Evolutionary conservation across 2,797 vertebrate species (phyloP), one percentile per base, ranked within the genome.

Genomic region (Esox masquinongy): DNA sequence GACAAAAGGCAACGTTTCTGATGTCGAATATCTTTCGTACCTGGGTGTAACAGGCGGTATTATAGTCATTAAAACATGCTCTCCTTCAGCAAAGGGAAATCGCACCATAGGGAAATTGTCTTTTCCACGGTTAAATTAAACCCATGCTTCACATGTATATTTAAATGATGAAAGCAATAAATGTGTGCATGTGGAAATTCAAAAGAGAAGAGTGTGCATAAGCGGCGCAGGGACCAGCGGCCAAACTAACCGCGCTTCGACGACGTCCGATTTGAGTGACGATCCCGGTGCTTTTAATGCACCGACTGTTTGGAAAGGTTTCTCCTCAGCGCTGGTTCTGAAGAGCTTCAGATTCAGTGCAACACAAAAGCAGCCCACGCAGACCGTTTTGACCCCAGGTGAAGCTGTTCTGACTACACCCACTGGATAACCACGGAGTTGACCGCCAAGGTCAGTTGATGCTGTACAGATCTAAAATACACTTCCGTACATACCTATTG

Each of bases 61-160:
- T 90, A 94, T 81, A 90, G 83, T 80, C 84, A 94, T 93, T 93
- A 87, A 87, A 87, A 89, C 88, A 63, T 73, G 66, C 87, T 82
- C 89, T 76, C 89, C 83, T 90, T 88, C 86, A 88, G 88, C 87
- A 92, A 83, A 87, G 87, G 82, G 82, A 92, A 90, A 93, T 88
- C 87, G 91, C 91, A 91, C 92, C 88, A 86, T 86, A 68, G 93
- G 92, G 93, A 94, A 93, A 92, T 89, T 84, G 90, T 87, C 85
- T 79, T 87, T 85, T 84, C 75, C 56, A 68, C 72, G 84, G 86
- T 88, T 86, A 94, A 93, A 95, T 94, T 93, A 94, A 95, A 95
- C 85, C 84, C 88, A 92, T 94, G 91, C 90, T 92, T 95, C 92
- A 93, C 78, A 87, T 80, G 80, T 74, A 84, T 80, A 75, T 88